Evolutionary conservation across 2,113 vertebrate species (phyloP).

Genomic region (Nesogale talazaci): DNA sequence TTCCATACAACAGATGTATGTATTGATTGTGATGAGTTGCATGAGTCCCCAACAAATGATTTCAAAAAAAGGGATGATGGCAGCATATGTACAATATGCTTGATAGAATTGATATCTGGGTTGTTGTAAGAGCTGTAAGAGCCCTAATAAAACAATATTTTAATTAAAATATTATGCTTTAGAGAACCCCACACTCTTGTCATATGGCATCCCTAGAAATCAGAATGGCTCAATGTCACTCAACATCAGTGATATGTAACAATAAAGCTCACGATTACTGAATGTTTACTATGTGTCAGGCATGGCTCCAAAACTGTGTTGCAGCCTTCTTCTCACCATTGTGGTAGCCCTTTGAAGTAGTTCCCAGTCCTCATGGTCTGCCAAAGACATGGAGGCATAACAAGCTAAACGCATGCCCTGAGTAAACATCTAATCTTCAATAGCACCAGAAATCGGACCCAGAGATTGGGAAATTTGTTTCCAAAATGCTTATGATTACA

Average conservation of each 20-base stretch:
- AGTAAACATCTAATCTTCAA: background rate
- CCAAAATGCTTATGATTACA: background rate
- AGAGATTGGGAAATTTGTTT: background rate
- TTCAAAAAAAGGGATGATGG: no score
- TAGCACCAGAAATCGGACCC: background rate
- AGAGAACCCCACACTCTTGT: background rate
- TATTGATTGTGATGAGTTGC: no score
- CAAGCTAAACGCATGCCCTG: background rate
- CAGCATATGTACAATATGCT: no score
- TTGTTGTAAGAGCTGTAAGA: no score
- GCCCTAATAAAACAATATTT: no score
- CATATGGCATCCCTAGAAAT: background rate
- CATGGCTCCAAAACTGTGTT: no score
- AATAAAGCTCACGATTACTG: background rate
- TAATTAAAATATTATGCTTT: no score
- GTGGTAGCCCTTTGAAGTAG: background rate
- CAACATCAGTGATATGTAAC: background rate
- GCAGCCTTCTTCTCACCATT: background rate
- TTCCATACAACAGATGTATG: no score
- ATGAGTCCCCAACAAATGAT: no score
- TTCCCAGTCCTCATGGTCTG: conserved; percentile 1
- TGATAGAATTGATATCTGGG: no score
- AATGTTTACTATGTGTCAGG: background rate
- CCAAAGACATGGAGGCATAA: background rate
- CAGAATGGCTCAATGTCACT: background rate